These are phyloP conservation scores for Centroberyx gerrardi DNA, from an alignment of 2,797 vertebrate genomes.

Conservation along the genomic window DNA sequence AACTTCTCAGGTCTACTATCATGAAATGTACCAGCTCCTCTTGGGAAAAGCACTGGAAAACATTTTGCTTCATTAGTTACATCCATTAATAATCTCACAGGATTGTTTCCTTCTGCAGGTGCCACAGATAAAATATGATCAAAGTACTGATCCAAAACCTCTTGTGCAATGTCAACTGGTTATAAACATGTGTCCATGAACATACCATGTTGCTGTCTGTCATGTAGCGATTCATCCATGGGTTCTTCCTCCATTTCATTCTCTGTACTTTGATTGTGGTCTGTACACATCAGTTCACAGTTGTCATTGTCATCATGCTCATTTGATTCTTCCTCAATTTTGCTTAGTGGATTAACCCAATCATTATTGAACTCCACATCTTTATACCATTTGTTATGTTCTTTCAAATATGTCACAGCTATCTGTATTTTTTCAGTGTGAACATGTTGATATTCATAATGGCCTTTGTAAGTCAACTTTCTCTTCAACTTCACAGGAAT, in stretches of 20 bases:
- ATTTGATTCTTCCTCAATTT: neutral
- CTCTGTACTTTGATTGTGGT: neutral
- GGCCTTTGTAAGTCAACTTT: conserved; percentile 37
- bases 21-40: conserved; percentile 24
- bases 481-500: conserved; percentile 21
- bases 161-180: conserved; percentile 34
- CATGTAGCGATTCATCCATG: conserved; percentile 6
- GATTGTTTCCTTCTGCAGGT: conserved; percentile 41
- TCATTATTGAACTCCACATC: conserved; percentile 27
- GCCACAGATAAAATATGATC: conserved; percentile 30
- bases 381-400: conserved; percentile 20
- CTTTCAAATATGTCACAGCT: conserved; percentile 13
- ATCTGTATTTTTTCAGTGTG: conserved; percentile 4
- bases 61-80: conserved; percentile 39
- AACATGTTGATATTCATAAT: conserved; percentile 45
- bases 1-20: conserved; percentile 6
- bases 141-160: conserved; percentile 47
- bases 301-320: neutral
- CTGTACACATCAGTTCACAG: too few relatives aligned
- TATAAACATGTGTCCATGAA: conserved; percentile 41
- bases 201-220: conserved; percentile 17
- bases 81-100: conserved; percentile 29
- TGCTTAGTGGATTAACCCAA: conserved; percentile 27
- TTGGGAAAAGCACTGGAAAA: conserved; percentile 41
- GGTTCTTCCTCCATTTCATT: neutral